These are phyloP conservation scores for Malurus elegans DNA, from an alignment of 2,113 vertebrate species.

Conservation along the genomic window DNA sequence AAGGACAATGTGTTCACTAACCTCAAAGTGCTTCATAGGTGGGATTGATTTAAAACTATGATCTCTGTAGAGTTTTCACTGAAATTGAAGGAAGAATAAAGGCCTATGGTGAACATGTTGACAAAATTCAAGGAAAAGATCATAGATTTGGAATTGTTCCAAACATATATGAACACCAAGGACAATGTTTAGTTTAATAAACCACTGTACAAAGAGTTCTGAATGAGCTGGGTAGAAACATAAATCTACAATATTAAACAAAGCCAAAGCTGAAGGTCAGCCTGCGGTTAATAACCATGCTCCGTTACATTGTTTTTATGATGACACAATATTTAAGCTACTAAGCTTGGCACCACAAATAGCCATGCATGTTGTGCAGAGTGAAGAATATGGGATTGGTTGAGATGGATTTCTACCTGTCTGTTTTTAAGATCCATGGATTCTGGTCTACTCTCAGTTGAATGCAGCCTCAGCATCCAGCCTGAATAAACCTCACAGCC, in stretches of 20 bases:
- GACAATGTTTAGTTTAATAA: conserved; percentile 87
- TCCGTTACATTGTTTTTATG: conserved; percentile 51
- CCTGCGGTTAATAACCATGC: conserved; percentile 44
- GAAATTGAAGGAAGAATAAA: background rate
- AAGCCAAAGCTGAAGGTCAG: conserved; percentile 73
- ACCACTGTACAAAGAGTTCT: conserved; percentile 79
- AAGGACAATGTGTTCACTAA: background rate
- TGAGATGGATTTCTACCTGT: background rate
- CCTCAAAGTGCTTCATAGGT: background rate
- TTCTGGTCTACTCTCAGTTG: background rate
- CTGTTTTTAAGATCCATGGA: background rate
- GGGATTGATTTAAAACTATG: background rate
- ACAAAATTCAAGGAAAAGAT: conserved; percentile 48
- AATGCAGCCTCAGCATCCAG: background rate
- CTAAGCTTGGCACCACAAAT: conserved; percentile 16
- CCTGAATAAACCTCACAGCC: background rate
- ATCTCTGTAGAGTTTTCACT: background rate
- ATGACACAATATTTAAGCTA: background rate
- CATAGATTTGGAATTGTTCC: conserved; percentile 53
- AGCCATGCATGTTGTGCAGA: background rate
- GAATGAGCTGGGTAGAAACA: conserved; percentile 75
- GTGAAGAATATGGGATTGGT: background rate
- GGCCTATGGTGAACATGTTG: background rate
- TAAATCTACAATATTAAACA: conserved; percentile 69
- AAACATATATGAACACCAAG: conserved; percentile 65